Evolutionary conservation across 1,140 invertebrate genomes (phyloP), one percentile per base, ranked within the genome.

Genomic region (Pseudoatta argentina): DNA sequence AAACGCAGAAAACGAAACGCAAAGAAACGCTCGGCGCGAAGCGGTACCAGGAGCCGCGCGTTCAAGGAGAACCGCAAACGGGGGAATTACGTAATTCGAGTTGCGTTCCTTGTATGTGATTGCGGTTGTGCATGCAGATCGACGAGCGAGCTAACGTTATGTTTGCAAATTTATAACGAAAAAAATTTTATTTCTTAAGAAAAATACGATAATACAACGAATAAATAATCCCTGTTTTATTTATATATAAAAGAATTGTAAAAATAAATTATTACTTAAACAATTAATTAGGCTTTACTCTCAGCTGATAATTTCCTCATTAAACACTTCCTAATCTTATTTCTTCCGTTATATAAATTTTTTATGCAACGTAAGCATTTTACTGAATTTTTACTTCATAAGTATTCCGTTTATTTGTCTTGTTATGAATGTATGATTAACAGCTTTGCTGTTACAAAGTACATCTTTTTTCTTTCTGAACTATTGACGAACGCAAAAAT

Each of bases 51-150:
- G 86, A 90, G 85, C 81, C 78, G 86, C 82, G 87, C 85, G 85
- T 91, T 92, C 92, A 93, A 93, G 92, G 91, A 91, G 88, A 92
- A 91, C 88, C 89, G 64, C 87, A 90, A 86, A 64, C 77, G 34
- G 30, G 69, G 18, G 81, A 82, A 88, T 92, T 92, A 91, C 91
- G 90, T 91, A 92, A 93, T 91, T 75, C 78, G 48, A 87, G 67
- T 87, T 91, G 77, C 90, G 89, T 86, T 91, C 83, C 51, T 88
- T 34, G 72, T 59, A 27, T 48, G 30, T 61, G 59, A 87, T 72
- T 61, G 78, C 53, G 66, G 12, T 39, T 39, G 39, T 73, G 24
- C 21, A 30, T 48, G 44, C 59, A 8, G 55, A 51, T 64, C 71
- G 55, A 27, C 30, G 14, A 27, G 4, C 16, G 18, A 53, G 61